Percentiles rank a stretch among this genome's conserved stretches.
Evolutionary conservation across 2,113 vertebrate species (phyloP).

Genomic region (Syrrhaptes paradoxus): DNA sequence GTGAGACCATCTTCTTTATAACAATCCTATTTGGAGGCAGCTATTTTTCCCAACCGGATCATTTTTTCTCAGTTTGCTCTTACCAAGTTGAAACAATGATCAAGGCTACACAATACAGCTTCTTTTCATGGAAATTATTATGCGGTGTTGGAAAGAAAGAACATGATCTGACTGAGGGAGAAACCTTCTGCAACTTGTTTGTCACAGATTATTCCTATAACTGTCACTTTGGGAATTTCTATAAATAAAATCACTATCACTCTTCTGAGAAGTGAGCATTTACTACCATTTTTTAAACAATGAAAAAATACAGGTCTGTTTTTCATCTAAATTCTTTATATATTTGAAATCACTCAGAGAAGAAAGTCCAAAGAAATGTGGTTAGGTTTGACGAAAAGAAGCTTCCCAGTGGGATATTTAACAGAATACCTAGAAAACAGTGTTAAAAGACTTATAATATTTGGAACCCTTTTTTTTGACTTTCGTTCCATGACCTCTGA

Average conservation of each 20-base stretch:
- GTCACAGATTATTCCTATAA: conserved; percentile 46
- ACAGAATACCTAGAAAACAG: conserved; percentile 60
- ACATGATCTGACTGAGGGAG: background rate
- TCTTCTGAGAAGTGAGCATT: conserved; percentile 48
- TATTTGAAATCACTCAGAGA: conserved; percentile 53
- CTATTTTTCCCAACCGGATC: background rate
- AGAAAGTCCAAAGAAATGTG: conserved; percentile 62
- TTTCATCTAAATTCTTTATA: conserved; percentile 71
- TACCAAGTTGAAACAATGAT: background rate
- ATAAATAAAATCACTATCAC: conserved; percentile 63
- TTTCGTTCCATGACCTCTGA: conserved; percentile 35
- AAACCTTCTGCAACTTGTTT: conserved; percentile 29
- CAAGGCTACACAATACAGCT: background rate
- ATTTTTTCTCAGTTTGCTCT: background rate
- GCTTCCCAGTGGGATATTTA: conserved; percentile 50
- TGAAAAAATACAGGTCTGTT: conserved; percentile 62
- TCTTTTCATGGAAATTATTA: conserved; percentile 14
- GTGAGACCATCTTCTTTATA: background rate
- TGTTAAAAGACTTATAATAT: conserved; percentile 58
- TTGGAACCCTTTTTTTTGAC: conserved; percentile 20
- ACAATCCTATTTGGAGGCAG: background rate
- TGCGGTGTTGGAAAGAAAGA: conserved; percentile 9
- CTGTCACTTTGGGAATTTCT: conserved; percentile 52
- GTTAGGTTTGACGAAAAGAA: conserved; percentile 62
- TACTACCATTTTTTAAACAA: conserved; percentile 51